These are phyloP conservation scores for Sphenopsis melanotis DNA, from an alignment of 2,797 vertebrate genomes.

Conservation along the genomic window DNA sequence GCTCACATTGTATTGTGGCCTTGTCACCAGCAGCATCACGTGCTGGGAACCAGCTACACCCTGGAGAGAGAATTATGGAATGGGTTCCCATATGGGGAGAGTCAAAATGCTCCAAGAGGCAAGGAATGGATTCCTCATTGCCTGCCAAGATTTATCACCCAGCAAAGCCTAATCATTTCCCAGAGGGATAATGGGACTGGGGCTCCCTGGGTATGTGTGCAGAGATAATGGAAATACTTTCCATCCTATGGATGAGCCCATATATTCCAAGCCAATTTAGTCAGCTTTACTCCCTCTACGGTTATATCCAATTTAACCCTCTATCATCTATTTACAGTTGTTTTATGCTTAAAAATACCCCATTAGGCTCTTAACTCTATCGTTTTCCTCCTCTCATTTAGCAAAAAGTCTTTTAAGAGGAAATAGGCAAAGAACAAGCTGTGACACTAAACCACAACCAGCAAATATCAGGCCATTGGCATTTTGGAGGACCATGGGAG, in stretches of 20 bases:
- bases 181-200: neutral
- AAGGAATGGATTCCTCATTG: neutral
- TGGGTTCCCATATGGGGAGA: rapidly evolving
- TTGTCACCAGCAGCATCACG: rapidly evolving
- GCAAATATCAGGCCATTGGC: neutral
- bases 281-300: neutral
- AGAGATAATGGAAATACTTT: neutral
- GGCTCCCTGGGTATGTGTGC: neutral
- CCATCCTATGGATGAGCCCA: neutral
- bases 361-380: neutral
- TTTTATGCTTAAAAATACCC: neutral
- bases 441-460: neutral
- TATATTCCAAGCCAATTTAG: neutral
- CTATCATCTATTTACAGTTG: neutral
- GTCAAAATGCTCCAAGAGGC: neutral
- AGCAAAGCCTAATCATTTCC: neutral
- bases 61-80: neutral
- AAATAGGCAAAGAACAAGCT: neutral
- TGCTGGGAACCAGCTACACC: rapidly evolving
- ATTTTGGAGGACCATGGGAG: neutral
- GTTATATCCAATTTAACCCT: neutral
- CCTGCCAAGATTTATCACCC: neutral
- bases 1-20: rapidly evolving
- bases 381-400: neutral
- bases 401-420: neutral